Evolutionary conservation across 2,113 vertebrate genomes (phyloP).

Genomic region (Podarcis raffonei): DNA sequence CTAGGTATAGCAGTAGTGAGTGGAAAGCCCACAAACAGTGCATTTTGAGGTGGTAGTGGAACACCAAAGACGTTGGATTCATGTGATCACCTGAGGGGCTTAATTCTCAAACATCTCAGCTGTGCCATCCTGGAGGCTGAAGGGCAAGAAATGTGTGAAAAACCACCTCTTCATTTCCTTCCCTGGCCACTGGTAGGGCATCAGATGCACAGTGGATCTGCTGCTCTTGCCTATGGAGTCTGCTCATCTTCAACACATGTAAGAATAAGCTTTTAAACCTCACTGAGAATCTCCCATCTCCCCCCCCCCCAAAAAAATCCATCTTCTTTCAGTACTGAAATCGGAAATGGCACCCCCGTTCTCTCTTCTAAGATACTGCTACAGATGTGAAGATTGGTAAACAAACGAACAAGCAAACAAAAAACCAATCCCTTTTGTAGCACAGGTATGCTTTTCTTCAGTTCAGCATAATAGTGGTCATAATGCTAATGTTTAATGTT

Average conservation of each 20-base stretch:
- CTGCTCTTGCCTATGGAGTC: no score
- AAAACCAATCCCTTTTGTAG: slow-evolving; percentile 34
- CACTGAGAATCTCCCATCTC: neutral
- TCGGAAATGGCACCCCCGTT: slow-evolving; percentile 21
- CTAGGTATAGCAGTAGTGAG: no score
- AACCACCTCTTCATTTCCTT: no score
- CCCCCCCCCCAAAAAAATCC: neutral
- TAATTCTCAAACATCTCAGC: no score
- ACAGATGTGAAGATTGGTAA: slow-evolving; percentile 34
- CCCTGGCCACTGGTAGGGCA: no score
- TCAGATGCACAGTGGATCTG: no score
- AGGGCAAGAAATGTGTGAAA: no score
- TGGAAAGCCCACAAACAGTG: no score
- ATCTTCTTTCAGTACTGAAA: neutral
- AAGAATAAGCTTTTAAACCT: neutral
- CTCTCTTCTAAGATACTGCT: slow-evolving; percentile 29
- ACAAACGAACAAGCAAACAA: neutral
- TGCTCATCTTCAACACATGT: no score
- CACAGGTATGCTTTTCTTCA: neutral
- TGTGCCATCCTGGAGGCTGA: no score
- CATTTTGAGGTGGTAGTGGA: neutral
- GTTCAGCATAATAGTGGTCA: slow-evolving; percentile 14
- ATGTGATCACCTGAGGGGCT: no score
- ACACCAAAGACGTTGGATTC: neutral
- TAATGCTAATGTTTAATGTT: slow-evolving; percentile 17